Evolutionary conservation across 53 echinoderm and acorn worm species (phyloP).

Genomic region (Henricia sp.): DNA sequence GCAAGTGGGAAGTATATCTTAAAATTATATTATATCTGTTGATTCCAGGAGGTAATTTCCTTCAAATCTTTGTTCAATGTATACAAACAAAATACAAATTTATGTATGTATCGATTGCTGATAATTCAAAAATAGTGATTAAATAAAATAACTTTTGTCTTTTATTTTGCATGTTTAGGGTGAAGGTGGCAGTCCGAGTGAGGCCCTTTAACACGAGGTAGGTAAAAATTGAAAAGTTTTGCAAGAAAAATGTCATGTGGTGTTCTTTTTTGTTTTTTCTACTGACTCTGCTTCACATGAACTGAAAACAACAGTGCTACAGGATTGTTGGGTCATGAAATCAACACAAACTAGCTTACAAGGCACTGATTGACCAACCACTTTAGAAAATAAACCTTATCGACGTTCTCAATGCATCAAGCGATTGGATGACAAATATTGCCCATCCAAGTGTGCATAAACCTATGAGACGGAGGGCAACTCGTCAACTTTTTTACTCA

Average conservation of each 20-base stretch:
- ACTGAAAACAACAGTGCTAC: background rate
- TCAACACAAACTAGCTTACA: background rate
- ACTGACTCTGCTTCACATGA: background rate
- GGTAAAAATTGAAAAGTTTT: no score
- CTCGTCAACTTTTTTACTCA: no score
- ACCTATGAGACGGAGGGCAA: no score
- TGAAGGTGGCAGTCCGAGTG: slow-evolving; percentile 93
- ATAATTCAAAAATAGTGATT: background rate
- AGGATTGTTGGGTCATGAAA: background rate
- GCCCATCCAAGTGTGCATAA: background rate
- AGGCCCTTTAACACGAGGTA: slow-evolving; percentile 96
- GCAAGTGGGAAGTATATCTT: no score
- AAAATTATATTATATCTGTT: no score
- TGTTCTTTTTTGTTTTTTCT: background rate
- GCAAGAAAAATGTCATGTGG: background rate
- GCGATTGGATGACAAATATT: background rate
- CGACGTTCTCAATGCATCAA: no score
- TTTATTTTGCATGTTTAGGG: slow-evolving; percentile 66
- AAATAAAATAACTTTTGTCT: background rate
- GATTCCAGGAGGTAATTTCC: no score
- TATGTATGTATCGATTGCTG: background rate
- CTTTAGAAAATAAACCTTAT: no score
- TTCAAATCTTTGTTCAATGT: no score
- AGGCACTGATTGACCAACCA: no score
- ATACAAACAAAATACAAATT: no score